Conservation (phyloP, 2,113 vertebrate genomes). For the Nannobrachium achirus region DNA sequence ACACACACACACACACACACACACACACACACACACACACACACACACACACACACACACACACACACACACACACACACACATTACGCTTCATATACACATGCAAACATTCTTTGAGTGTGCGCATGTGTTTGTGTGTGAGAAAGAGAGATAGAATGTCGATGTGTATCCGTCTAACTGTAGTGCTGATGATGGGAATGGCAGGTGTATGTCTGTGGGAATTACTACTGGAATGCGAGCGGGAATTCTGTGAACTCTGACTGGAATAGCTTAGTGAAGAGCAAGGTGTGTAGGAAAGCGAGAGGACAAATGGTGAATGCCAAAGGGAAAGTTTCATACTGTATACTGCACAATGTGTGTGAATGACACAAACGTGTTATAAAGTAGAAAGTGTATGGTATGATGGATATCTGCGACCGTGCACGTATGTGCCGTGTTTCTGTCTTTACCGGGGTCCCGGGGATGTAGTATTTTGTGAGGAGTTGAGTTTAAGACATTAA, state of each 20-base stretch:
- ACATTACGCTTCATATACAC: neutral
- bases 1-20: neutral
- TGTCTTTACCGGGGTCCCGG: no score
- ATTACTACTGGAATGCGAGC: neutral
- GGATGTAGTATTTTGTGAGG: no score
- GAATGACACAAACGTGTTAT: no score
- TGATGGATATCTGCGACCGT: no score
- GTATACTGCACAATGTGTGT: no score
- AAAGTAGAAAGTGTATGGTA: no score
- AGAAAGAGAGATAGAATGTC: slow-evolving; percentile 9
- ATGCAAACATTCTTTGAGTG: neutral
- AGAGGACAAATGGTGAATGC: slow-evolving; percentile 1
- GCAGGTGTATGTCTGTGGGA: slow-evolving; percentile 9
- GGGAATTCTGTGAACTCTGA: slow-evolving; percentile 5
- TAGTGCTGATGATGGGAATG: neutral
- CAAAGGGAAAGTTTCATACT: slow-evolving; percentile 2
- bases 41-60: neutral
- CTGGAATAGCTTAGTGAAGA: slow-evolving; percentile 36
- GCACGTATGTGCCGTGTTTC: no score
- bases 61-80: neutral
- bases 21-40: neutral
- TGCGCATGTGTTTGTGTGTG: neutral
- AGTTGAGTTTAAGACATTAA: no score
- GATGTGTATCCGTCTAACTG: slow-evolving; percentile 8
- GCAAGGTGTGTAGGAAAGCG: neutral